Evolutionary conservation across 2,113 vertebrate genomes (phyloP).

Genomic region (Chionodraco myersi): DNA sequence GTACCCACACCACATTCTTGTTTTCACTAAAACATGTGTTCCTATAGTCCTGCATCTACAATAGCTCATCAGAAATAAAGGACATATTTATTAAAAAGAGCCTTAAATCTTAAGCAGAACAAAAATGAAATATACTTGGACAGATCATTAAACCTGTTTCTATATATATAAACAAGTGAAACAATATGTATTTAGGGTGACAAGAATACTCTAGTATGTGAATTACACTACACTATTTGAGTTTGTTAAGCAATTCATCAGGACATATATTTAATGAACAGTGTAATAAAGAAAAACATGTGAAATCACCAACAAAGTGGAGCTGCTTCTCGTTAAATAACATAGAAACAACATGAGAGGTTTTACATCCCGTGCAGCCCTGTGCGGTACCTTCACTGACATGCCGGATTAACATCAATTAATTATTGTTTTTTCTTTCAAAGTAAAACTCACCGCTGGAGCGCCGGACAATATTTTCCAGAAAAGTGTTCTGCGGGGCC

Average conservation of each 20-base stretch:
- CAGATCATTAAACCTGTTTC: background rate
- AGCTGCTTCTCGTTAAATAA: background rate
- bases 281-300: background rate
- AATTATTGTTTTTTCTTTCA: background rate
- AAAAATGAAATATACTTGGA: background rate
- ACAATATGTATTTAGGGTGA: background rate
- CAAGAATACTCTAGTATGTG: background rate
- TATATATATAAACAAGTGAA: background rate
- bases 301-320: background rate
- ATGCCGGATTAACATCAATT: background rate
- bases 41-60: background rate
- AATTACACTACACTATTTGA: background rate
- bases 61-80: background rate
- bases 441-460: constrained; percentile 91
- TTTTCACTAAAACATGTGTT: background rate
- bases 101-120: background rate
- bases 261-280: too few species aligned
- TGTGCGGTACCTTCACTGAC: background rate
- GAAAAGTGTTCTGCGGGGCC: constrained; percentile 98
- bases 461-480: constrained; percentile 98
- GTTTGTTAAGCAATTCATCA: background rate
- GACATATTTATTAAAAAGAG: background rate
- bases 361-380: constrained; percentile 9
- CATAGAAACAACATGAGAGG: background rate
- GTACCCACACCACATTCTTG: too few species aligned